Percentiles rank a stretch among this genome's conserved stretches.
Conservation (phyloP, 2,797 vertebrate genomes). For the Mycteria americana region DNA sequence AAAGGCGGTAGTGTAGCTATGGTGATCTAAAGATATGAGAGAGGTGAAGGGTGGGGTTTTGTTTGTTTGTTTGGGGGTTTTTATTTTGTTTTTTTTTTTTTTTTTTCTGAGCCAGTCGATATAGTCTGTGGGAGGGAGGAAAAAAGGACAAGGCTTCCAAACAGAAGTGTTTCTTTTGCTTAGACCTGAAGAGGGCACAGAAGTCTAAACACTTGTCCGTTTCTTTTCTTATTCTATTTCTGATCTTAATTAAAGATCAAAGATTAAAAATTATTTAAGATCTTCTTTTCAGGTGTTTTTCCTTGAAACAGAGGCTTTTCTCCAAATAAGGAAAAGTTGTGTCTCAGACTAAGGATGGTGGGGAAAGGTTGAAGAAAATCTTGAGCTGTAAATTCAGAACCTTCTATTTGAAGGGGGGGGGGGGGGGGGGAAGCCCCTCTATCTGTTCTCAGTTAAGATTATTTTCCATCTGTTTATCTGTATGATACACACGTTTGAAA, state of each 20-base stretch:
- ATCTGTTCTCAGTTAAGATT: not conserved
- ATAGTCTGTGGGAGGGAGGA: not conserved
- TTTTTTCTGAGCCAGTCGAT: not conserved
- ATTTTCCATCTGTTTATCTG: not conserved
- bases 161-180: not conserved
- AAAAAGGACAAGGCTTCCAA: not conserved
- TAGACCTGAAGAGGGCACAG: not conserved
- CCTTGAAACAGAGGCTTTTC: not conserved
- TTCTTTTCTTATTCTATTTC: not conserved
- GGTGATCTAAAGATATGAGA: not conserved
- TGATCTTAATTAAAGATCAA: not conserved
- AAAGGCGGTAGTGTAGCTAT: not conserved
- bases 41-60: not conserved
- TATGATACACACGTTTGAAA: not conserved
- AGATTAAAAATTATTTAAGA: not conserved
- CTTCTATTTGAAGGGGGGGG: not conserved
- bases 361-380: not conserved
- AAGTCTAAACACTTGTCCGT: not conserved
- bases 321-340: not conserved
- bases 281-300: not conserved
- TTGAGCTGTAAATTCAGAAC: not conserved
- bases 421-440: too few species aligned
- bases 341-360: not conserved
- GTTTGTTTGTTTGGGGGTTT: not conserved
- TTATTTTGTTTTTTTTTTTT: too few species aligned